A percentile compares a stretch with the other conserved stretches of the same genome.
Conservation (phyloP, 2,797 vertebrate species). For the Capromys pilorides region DNA sequence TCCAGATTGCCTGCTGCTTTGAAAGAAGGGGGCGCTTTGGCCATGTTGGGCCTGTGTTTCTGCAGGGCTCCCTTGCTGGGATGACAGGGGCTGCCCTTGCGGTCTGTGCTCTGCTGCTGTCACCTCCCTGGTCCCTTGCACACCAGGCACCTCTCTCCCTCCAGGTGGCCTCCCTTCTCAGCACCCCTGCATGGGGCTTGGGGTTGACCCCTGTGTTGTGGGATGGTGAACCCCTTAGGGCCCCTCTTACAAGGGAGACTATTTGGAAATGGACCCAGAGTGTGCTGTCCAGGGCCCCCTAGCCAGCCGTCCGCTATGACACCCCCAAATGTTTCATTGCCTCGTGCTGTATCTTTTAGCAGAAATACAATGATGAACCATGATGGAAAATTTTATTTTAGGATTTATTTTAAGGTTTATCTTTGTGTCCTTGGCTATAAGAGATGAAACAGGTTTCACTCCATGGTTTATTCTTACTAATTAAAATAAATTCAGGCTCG, state of each 20-base stretch:
- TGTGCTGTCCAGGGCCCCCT: neutral
- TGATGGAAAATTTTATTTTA: neutral
- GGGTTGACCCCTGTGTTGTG: neutral
- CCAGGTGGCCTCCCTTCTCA: neutral
- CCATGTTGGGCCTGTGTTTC: fast-evolving
- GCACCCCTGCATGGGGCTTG: neutral
- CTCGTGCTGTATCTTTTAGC: neutral
- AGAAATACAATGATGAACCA: neutral
- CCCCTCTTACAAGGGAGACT: neutral
- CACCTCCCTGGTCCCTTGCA: neutral
- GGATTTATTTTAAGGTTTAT: neutral
- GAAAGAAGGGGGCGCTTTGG: neutral
- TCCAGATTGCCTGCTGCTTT: neutral
- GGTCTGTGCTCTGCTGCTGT: neutral
- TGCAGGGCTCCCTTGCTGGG: neutral
- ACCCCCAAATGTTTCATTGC: neutral
- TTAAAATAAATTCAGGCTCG: constrained; percentile 42
- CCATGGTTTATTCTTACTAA: neutral
- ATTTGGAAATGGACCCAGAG: neutral
- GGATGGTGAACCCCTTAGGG: neutral
- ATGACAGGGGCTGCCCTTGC: neutral
- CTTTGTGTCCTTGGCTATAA: neutral
- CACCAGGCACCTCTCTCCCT: neutral
- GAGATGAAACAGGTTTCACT: neutral
- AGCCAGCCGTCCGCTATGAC: neutral